These are phyloP conservation scores for Leucopsar rothschildi DNA, from an alignment of 2,113 vertebrate genomes.

Conservation along the genomic window DNA sequence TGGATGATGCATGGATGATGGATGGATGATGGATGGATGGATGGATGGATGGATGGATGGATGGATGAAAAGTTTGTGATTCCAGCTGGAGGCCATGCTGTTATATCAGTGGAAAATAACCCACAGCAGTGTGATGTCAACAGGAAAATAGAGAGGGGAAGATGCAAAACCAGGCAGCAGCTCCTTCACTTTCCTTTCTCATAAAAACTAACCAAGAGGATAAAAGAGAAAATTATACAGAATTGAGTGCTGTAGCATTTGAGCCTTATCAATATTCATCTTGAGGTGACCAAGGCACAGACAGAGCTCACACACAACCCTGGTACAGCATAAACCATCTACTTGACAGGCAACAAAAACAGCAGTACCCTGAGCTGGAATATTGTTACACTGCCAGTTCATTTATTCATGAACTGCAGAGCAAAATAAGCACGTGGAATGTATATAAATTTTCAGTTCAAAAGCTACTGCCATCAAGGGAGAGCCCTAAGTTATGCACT, in stretches of 20 bases:
- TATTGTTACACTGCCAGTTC: constrained; percentile 21
- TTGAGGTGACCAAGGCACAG: neutral
- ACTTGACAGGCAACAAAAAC: neutral
- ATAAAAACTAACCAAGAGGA: neutral
- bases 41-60: too few relatives aligned
- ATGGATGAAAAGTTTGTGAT: neutral
- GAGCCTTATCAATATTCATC: neutral
- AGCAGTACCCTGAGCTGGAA: neutral
- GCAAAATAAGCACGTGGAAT: constrained; percentile 54
- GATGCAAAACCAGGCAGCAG: neutral
- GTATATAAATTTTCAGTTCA: constrained; percentile 50
- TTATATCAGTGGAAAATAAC: neutral
- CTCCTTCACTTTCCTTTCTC: neutral
- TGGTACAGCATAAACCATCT: neutral
- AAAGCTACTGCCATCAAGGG: constrained; percentile 48
- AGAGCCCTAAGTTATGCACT: constrained; percentile 47
- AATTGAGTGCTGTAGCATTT: neutral
- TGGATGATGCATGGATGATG: too few relatives aligned
- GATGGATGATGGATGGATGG: too few relatives aligned
- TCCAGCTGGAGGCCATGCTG: neutral
- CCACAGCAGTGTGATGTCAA: neutral
- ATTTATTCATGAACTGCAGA: constrained; percentile 62
- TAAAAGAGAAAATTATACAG: neutral
- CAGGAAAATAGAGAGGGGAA: neutral
- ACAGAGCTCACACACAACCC: neutral